Conservation (phyloP, 2,797 vertebrate genomes). For the Synaphobranchus kaupii region DNA sequence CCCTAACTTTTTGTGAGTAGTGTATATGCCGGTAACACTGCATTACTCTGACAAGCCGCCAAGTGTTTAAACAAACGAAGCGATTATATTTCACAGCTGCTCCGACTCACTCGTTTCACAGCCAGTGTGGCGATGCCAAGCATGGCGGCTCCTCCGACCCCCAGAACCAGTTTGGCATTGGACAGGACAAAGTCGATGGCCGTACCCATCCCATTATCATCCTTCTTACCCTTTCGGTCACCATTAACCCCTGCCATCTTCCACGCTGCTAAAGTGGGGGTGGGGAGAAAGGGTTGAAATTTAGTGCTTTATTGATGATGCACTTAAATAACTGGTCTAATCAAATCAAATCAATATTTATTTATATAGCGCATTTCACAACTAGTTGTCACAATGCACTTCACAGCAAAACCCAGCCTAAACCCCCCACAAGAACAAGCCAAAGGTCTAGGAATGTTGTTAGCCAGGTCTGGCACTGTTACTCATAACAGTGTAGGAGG, state of each 20-base stretch:
- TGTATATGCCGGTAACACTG: too few relatives aligned
- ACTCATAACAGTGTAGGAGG: too few relatives aligned
- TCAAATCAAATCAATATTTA: too few relatives aligned
- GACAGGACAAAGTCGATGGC: slow-evolving; percentile 97
- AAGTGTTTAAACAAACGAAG: neutral
- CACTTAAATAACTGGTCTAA: too few relatives aligned
- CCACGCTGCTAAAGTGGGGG: too few relatives aligned
- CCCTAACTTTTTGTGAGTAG: too few relatives aligned
- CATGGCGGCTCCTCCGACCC: slow-evolving; percentile 95
- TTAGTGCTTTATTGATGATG: neutral
- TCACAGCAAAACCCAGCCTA: too few relatives aligned
- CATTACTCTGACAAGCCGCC: too few relatives aligned
- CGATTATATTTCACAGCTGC: neutral
- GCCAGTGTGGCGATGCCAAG: slow-evolving; percentile 95
- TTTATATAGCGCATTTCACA: too few relatives aligned
- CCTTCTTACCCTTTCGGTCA: slow-evolving; percentile 89
- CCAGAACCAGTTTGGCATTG: slow-evolving; percentile 94
- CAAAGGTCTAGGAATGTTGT: neutral
- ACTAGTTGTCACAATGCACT: too few relatives aligned
- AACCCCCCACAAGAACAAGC: too few relatives aligned
- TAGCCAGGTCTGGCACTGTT: too few relatives aligned
- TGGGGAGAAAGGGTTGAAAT: neutral
- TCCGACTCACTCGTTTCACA: slow-evolving; percentile 85
- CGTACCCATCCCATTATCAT: slow-evolving; percentile 92
- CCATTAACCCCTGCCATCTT: slow-evolving; percentile 89